phyloP scores from a whole-genome alignment of 2,888 invertebrate genomes.

The Podabrus alpinus region DNA sequence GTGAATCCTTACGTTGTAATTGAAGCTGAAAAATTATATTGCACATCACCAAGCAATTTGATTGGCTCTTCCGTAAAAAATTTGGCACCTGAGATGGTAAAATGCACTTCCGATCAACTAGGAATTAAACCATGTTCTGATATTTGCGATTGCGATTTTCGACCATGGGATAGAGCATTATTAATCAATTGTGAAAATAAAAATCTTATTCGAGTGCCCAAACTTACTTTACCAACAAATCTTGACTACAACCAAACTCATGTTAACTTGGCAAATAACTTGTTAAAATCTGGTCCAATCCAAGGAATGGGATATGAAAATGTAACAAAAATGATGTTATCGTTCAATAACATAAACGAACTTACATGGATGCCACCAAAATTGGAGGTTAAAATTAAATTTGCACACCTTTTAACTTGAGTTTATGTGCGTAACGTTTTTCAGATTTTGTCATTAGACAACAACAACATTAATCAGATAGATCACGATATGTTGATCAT shows the following conservation, averaged over 20 bases:
- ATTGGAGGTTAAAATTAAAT: slow-evolving; percentile 49
- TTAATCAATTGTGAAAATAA: slow-evolving; percentile 61
- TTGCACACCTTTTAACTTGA: not conserved
- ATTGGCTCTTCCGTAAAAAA: slow-evolving; percentile 42
- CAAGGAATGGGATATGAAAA: slow-evolving; percentile 53
- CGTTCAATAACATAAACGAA: slow-evolving; percentile 57
- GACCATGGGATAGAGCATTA: slow-evolving; percentile 56
- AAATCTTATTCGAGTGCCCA: slow-evolving; percentile 57
- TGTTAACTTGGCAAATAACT: slow-evolving; percentile 41
- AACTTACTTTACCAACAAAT: slow-evolving; percentile 32
- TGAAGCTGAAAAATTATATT: slow-evolving; percentile 50
- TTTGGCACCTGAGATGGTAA: slow-evolving; percentile 55
- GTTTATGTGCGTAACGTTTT: slow-evolving; percentile 20
- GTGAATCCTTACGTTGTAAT: slow-evolving; percentile 46
- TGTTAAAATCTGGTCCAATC: slow-evolving; percentile 21
- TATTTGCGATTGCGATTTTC: slow-evolving; percentile 59
- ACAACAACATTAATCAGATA: slow-evolving; percentile 61
- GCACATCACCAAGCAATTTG: slow-evolving; percentile 50
- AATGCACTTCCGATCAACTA: slow-evolving; percentile 55
- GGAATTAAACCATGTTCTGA: slow-evolving; percentile 51
- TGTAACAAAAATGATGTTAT: slow-evolving; percentile 58
- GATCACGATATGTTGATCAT: slow-evolving; percentile 52
- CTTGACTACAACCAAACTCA: slow-evolving; percentile 34
- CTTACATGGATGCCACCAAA: slow-evolving; percentile 54
- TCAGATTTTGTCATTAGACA: slow-evolving; percentile 58